phyloP scores from a whole-genome alignment of 2,888 invertebrate genomes.

The Notodromas monacha region DNA sequence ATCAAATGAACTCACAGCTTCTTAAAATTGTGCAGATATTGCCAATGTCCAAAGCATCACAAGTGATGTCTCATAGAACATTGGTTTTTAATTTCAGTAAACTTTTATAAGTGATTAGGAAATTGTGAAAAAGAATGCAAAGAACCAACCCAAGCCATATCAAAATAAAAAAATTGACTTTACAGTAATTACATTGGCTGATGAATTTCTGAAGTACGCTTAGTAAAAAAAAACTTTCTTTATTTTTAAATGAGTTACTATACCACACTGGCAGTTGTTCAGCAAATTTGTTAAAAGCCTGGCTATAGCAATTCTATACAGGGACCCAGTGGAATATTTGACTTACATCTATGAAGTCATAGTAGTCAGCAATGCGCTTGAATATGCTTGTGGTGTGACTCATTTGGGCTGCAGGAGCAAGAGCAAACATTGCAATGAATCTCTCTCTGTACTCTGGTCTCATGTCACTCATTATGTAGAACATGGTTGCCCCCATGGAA shows the following conservation, averaged over 20 bases:
- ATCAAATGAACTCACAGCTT: too few species aligned
- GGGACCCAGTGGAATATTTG: too few species aligned
- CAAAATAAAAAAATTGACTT: too few species aligned
- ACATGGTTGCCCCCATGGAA: slow-evolving; percentile 17
- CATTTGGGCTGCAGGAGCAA: background rate
- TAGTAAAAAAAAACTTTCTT: slow-evolving; percentile 12
- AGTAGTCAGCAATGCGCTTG: background rate
- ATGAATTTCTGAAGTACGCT: too few species aligned
- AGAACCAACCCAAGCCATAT: too few species aligned
- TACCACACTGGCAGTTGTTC: slow-evolving; percentile 9
- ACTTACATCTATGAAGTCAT: background rate
- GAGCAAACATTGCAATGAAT: slow-evolving; percentile 8
- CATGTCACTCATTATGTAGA: slow-evolving; percentile 12
- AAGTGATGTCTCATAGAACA: too few species aligned
- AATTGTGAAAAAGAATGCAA: too few species aligned
- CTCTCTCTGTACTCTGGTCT: slow-evolving; percentile 13
- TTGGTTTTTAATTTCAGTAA: too few species aligned
- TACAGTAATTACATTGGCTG: too few species aligned
- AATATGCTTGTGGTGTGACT: background rate
- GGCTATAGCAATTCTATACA: background rate
- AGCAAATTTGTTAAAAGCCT: slow-evolving; percentile 4
- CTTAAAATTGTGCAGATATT: too few species aligned
- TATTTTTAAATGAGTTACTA: slow-evolving; percentile 9
- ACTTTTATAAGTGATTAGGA: too few species aligned
- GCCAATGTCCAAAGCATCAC: too few species aligned